These are phyloP conservation scores for Ailurus styani DNA, from an alignment of 2,113 vertebrate genomes.

Conservation along the genomic window DNA sequence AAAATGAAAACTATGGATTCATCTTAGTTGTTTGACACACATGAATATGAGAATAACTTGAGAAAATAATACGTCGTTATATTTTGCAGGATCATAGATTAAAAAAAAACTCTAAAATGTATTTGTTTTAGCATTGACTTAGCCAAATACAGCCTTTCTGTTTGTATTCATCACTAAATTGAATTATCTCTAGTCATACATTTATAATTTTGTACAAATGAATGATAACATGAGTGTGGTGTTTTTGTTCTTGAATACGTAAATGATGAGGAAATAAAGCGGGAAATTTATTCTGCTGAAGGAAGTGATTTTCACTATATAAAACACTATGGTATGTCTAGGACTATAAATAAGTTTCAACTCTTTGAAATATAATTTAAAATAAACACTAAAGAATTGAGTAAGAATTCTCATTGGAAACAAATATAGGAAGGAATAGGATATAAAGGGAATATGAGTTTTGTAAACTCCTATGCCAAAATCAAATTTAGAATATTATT, in stretches of 20 bases:
- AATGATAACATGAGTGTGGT: not conserved
- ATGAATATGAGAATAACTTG: not conserved
- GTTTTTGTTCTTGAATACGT: not conserved
- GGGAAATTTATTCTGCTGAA: not conserved
- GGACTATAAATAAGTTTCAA: not conserved
- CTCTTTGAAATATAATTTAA: slow-evolving; percentile 13
- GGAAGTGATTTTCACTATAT: not conserved
- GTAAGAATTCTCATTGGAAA: not conserved
- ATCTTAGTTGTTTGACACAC: not conserved
- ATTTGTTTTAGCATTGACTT: not conserved
- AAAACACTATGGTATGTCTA: not conserved
- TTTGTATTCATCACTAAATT: not conserved
- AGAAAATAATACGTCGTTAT: not conserved
- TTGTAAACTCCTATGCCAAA: not conserved
- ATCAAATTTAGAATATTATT: slow-evolving; percentile 33
- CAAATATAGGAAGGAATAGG: not conserved
- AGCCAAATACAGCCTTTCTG: not conserved
- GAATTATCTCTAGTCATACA: not conserved
- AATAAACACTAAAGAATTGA: not conserved
- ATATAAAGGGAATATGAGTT: not conserved
- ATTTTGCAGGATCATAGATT: not conserved
- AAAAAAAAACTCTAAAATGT: not conserved
- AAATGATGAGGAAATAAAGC: not conserved
- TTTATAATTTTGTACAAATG: not conserved
- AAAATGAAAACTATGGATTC: not conserved